Conservation (phyloP, 2,888 invertebrate genomes). For the Blomia tropicalis region DNA sequence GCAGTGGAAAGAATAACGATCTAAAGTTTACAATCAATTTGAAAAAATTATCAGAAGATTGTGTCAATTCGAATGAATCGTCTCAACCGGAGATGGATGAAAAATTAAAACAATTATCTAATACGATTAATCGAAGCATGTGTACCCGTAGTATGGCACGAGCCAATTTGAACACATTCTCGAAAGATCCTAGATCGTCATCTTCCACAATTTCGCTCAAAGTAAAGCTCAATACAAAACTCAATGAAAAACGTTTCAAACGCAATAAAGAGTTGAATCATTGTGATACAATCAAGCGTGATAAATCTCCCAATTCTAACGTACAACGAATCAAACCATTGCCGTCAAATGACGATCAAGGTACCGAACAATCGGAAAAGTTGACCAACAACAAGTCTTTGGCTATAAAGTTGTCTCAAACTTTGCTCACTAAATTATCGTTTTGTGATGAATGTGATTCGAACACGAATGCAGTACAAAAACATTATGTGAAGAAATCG, state of each 20-base stretch:
- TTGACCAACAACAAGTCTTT: background rate
- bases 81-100: no score
- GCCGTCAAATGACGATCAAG: background rate
- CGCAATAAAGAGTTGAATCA: no score
- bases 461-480: no score
- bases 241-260: no score
- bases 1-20: background rate
- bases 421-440: background rate
- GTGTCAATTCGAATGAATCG: background rate
- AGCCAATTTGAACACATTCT: background rate
- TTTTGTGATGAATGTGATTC: constrained; percentile 1
- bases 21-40: constrained; percentile 8
- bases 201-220: background rate
- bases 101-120: no score
- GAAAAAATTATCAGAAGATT: background rate
- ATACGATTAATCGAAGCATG: no score
- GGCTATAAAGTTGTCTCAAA: background rate
- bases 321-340: no score
- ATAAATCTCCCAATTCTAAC: background rate
- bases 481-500: no score
- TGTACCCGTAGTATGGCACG: constrained; percentile 7
- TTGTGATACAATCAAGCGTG: background rate
- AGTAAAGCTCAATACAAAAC: constrained; percentile 1
- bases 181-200: background rate
- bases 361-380: background rate